These are phyloP conservation scores for Rhea americana DNA, from an alignment of 2,113 vertebrate species.

Conservation along the genomic window DNA sequence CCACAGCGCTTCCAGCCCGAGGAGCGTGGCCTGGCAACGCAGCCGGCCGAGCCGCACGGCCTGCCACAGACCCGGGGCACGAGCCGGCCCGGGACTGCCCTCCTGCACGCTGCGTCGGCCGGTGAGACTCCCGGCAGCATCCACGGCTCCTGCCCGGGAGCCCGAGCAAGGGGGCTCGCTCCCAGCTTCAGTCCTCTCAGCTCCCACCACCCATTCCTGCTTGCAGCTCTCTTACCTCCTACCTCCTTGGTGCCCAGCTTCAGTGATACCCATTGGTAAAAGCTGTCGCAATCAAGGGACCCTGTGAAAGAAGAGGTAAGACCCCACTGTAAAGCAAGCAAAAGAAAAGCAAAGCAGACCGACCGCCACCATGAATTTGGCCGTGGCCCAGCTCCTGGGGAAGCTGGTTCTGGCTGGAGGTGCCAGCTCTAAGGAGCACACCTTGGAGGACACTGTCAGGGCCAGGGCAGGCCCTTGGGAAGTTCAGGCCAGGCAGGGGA, in stretches of 20 bases:
- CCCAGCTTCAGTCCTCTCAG: neutral
- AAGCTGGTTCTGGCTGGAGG: neutral
- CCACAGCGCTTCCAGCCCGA: neutral
- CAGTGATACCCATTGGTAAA: constrained; percentile 99
- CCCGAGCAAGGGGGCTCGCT: neutral
- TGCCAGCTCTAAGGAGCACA: neutral
- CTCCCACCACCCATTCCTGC: neutral
- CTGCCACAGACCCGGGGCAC: neutral
- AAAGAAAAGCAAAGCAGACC: neutral
- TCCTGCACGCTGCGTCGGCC: neutral
- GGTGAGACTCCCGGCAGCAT: neutral
- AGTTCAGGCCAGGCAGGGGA: neutral
- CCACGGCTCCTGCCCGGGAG: neutral
- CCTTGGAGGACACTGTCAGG: neutral
- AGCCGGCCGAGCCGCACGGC: neutral
- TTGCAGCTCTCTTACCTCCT: constrained; percentile 75
- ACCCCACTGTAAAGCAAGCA: neutral
- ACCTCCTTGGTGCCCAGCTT: constrained; percentile 81
- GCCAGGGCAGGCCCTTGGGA: neutral
- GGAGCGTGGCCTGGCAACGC: neutral
- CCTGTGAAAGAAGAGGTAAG: constrained; percentile 77
- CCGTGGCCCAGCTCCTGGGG: neutral
- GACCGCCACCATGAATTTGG: neutral
- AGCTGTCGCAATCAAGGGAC: constrained; percentile 98
- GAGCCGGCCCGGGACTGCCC: neutral